Evolutionary conservation across 2,797 vertebrate genomes (phyloP).

Genomic region (Hypotaenidia okinawae): DNA sequence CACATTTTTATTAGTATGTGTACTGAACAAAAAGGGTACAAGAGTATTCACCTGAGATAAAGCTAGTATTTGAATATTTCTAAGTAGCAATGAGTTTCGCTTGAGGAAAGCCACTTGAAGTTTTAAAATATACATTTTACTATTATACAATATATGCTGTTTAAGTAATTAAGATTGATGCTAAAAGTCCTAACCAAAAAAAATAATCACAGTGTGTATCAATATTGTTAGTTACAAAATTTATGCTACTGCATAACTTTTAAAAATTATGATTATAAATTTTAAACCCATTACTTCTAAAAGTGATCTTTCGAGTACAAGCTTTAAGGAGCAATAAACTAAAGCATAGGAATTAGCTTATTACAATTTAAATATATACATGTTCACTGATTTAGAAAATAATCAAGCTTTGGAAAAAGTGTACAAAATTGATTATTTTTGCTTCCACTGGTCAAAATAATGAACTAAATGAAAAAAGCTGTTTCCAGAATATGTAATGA

Average conservation of each 20-base stretch:
- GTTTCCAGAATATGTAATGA: slow-evolving; percentile 63
- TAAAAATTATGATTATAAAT: slow-evolving; percentile 75
- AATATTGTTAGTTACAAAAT: slow-evolving; percentile 79
- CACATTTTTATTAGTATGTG: slow-evolving; percentile 60
- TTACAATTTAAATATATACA: slow-evolving; percentile 75
- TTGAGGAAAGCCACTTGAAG: slow-evolving; percentile 70
- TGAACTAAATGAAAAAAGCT: slow-evolving; percentile 49
- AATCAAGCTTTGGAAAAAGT: slow-evolving; percentile 72
- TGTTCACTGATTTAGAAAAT: slow-evolving; percentile 71
- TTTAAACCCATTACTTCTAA: slow-evolving; percentile 69
- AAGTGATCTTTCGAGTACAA: slow-evolving; percentile 52
- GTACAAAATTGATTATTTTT: slow-evolving; percentile 70
- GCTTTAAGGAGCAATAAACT: slow-evolving; percentile 71
- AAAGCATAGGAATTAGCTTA: slow-evolving; percentile 73
- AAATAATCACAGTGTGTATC: slow-evolving; percentile 79
- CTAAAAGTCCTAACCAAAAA: slow-evolving; percentile 66
- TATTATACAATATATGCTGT: slow-evolving; percentile 81
- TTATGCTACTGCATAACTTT: slow-evolving; percentile 74
- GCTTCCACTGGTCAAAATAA: slow-evolving; percentile 71
- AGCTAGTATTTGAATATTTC: slow-evolving; percentile 78
- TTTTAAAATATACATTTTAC: slow-evolving; percentile 57
- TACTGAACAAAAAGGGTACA: slow-evolving; percentile 73
- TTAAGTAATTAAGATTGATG: slow-evolving; percentile 79
- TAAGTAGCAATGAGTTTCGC: slow-evolving; percentile 77
- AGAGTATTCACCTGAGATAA: slow-evolving; percentile 83